Conservation (phyloP, 2,888 invertebrate genomes). For the Frankliniella intonsa region DNA sequence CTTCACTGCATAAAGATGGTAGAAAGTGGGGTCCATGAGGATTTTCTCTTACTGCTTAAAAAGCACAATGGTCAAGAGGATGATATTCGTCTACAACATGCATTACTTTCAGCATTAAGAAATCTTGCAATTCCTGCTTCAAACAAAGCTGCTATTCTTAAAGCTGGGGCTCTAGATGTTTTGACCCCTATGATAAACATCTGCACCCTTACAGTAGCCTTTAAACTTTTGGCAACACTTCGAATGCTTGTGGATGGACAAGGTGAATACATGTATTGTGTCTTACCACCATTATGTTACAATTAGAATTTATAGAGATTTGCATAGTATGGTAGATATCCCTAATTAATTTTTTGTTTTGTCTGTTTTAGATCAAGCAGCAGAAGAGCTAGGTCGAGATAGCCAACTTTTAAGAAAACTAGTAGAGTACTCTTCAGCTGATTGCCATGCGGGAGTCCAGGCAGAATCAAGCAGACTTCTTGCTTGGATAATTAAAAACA, state of each 20-base stretch:
- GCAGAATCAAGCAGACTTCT: slow-evolving; percentile 74
- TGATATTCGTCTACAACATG: slow-evolving; percentile 65
- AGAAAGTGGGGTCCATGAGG: slow-evolving; percentile 67
- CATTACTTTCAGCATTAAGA: slow-evolving; percentile 68
- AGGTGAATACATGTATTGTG: slow-evolving; percentile 48
- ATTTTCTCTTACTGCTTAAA: slow-evolving; percentile 50
- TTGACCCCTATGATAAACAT: slow-evolving; percentile 61
- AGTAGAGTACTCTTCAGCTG: slow-evolving; percentile 70
- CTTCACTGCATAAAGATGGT: slow-evolving; percentile 80
- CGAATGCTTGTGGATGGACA: slow-evolving; percentile 84
- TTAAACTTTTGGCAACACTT: slow-evolving; percentile 78
- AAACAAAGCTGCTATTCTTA: slow-evolving; percentile 70
- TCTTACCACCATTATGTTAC: not conserved
- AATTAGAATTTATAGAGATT: slow-evolving; percentile 3
- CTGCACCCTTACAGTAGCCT: slow-evolving; percentile 72
- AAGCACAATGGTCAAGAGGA: slow-evolving; percentile 56
- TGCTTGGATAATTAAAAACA: slow-evolving; percentile 72
- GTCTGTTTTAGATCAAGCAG: slow-evolving; percentile 59
- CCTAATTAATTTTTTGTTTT: slow-evolving; percentile 9
- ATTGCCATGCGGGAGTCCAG: slow-evolving; percentile 77
- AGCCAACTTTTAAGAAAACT: slow-evolving; percentile 60
- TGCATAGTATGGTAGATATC: slow-evolving; percentile 26
- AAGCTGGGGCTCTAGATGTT: slow-evolving; percentile 67
- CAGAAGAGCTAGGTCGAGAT: slow-evolving; percentile 60
- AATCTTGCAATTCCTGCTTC: slow-evolving; percentile 68